phyloP scores from a whole-genome alignment of 2,797 vertebrate species.

The Acanthopagrus latus region DNA sequence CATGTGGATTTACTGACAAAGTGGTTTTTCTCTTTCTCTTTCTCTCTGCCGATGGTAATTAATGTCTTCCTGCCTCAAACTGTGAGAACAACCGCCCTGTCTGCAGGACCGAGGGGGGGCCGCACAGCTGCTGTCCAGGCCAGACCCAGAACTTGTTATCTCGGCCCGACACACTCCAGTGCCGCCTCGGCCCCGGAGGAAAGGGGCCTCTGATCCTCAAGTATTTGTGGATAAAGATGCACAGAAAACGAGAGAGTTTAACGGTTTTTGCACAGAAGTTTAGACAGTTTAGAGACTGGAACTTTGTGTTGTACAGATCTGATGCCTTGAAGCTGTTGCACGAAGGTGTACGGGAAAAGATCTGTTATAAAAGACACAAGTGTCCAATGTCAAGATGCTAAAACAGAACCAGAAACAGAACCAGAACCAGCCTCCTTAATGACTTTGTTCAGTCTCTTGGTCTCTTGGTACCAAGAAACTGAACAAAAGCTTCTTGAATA shows the following conservation, averaged over 20 bases:
- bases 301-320: too few relatives aligned
- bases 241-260: neutral
- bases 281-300: too few relatives aligned
- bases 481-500: too few relatives aligned
- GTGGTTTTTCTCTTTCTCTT: slow-evolving; percentile 8
- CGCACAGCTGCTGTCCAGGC: slow-evolving; percentile 5
- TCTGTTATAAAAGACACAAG: too few relatives aligned
- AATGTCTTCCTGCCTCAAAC: slow-evolving; percentile 49
- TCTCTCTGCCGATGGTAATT: slow-evolving; percentile 34
- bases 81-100: slow-evolving; percentile 21
- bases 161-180: neutral
- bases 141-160: slow-evolving; percentile 35
- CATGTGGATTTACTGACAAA: slow-evolving; percentile 14
- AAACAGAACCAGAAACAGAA: too few relatives aligned
- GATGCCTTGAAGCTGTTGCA: too few relatives aligned
- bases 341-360: too few relatives aligned
- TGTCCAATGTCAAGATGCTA: too few relatives aligned
- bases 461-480: too few relatives aligned
- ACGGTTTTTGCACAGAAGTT: neutral
- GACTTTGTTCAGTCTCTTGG: too few relatives aligned
- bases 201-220: slow-evolving; percentile 16
- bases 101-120: neutral
- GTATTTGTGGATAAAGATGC: slow-evolving; percentile 4
- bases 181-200: slow-evolving; percentile 8
- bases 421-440: too few relatives aligned